phyloP scores from a whole-genome alignment of 2,113 vertebrate genomes.

The Grammomys dolichurus region DNA sequence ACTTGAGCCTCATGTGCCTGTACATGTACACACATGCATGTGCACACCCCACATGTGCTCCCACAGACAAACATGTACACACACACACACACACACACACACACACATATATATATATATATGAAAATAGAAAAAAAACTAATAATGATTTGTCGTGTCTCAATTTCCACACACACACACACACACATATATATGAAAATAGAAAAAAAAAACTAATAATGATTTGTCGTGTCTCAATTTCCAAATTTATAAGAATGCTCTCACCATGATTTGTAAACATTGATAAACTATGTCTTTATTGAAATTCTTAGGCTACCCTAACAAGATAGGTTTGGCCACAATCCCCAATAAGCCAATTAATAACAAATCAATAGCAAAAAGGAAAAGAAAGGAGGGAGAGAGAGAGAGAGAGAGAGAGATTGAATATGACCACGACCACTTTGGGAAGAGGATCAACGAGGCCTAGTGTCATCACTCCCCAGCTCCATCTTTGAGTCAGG shows the following conservation, averaged over 20 bases:
- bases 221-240: neutral
- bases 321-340: neutral
- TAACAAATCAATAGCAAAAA: neutral
- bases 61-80: neutral
- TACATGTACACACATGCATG: neutral
- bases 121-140: neutral
- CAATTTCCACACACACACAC: neutral
- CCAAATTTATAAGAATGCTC: neutral
- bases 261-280: neutral
- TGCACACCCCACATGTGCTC: too few species aligned
- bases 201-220: neutral
- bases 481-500: neutral
- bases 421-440: neutral
- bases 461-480: neutral
- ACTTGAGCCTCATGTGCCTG: neutral
- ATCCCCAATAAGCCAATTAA: neutral
- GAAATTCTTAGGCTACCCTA: neutral
- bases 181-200: neutral
- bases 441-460: neutral
- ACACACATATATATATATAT: neutral
- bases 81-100: neutral
- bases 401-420: neutral
- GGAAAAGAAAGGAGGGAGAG: too few species aligned
- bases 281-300: neutral
- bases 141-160: neutral